A percentile compares a stretch with the other conserved stretches of the same genome.
These are phyloP conservation scores for Thymelicus lineola DNA, from an alignment of 2,888 invertebrate genomes.

Conservation along the genomic window DNA sequence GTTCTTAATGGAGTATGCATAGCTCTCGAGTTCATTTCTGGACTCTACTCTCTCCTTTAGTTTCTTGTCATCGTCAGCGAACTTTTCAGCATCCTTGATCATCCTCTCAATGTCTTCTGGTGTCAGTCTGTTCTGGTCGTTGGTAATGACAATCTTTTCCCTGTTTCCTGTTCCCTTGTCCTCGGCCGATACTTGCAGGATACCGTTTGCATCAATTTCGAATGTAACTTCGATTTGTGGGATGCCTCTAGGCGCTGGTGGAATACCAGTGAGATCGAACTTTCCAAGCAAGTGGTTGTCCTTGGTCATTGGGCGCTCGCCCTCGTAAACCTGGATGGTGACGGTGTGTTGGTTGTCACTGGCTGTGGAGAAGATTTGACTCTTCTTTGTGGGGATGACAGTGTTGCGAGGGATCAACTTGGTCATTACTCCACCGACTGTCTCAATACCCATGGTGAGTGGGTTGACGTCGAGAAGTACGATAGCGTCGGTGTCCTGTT, in stretches of 20 bases:
- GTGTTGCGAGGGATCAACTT: conserved; percentile 99
- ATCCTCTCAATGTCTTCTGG: conserved; percentile 99
- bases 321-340: conserved; percentile 99
- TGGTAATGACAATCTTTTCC: conserved; percentile 99
- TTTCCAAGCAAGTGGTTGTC: conserved; percentile 99
- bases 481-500: conserved; percentile 98
- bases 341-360: conserved; percentile 99
- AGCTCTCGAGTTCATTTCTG: conserved; percentile 98
- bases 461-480: conserved; percentile 99
- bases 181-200: conserved; percentile 98
- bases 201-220: conserved; percentile 97
- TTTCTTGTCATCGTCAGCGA: conserved; percentile 99
- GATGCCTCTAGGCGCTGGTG: conserved; percentile 96
- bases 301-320: conserved; percentile 99
- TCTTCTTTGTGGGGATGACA: conserved; percentile 99
- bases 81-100: conserved; percentile 99
- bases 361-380: conserved; percentile 99
- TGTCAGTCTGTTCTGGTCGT: conserved; percentile 98
- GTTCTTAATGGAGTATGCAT: conserved; percentile 98
- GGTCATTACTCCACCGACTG: conserved; percentile 99
- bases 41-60: conserved; percentile 98
- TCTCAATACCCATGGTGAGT: conserved; percentile 99
- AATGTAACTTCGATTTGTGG: conserved; percentile 98
- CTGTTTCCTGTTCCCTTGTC: conserved; percentile 99
- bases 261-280: conserved; percentile 98